Percentiles rank a stretch among this genome's conserved stretches.
These are phyloP conservation scores for Taphrorychus bicolor DNA, from an alignment of 2,888 invertebrate genomes.

Conservation along the genomic window DNA sequence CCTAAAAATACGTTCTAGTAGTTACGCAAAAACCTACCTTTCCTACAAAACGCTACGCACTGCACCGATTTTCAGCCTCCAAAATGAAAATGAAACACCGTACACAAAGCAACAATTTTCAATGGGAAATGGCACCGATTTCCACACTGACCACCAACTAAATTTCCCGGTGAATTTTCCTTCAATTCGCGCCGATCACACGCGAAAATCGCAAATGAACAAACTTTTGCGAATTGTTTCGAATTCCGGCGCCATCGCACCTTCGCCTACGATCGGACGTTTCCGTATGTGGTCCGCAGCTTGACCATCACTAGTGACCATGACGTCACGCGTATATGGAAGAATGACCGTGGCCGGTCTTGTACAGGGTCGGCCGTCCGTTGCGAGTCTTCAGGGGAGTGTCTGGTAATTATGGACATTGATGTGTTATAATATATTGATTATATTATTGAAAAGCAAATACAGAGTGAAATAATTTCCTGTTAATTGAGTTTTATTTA, in stretches of 20 bases:
- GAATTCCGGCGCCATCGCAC: slow-evolving; percentile 30
- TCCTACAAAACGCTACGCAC: neutral
- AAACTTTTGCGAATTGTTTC: slow-evolving; percentile 22
- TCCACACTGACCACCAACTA: neutral
- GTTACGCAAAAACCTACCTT: neutral
- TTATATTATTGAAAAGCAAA: no score
- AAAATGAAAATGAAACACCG: neutral
- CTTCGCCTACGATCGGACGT: slow-evolving; percentile 23
- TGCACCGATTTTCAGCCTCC: neutral
- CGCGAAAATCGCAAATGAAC: slow-evolving; percentile 28
- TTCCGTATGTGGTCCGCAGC: slow-evolving; percentile 17
- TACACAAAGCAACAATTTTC: no score
- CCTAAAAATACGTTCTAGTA: neutral
- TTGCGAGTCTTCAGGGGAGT: slow-evolving; percentile 4
- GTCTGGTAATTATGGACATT: neutral
- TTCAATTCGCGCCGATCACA: slow-evolving; percentile 1
- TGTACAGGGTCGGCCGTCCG: neutral
- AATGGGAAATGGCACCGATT: neutral
- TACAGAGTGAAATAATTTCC: no score
- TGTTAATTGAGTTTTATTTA: no score
- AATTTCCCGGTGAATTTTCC: slow-evolving; percentile 15
- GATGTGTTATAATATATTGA: no score
- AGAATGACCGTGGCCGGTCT: slow-evolving; percentile 28
- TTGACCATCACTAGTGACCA: slow-evolving; percentile 44
- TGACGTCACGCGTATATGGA: slow-evolving; percentile 36